phyloP scores from a whole-genome alignment of 2,888 invertebrate genomes.

The Elegia similella region DNA sequence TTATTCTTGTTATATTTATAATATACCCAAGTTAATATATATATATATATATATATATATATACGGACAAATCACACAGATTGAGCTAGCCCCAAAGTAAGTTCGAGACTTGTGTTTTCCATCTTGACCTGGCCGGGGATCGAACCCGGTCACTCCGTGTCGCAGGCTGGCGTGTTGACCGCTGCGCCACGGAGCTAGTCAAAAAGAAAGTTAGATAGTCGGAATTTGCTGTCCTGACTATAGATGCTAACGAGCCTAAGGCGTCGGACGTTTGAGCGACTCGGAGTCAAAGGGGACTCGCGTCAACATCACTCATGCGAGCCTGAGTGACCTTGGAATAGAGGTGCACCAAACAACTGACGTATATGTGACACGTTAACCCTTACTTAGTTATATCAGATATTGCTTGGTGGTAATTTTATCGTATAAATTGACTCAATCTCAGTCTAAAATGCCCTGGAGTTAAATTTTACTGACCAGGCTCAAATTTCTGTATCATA shows the following conservation, averaged over 20 bases:
- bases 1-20: too few relatives aligned
- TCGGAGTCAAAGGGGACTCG: slow-evolving; percentile 72
- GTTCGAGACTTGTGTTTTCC: too few relatives aligned
- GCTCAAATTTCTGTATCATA: too few relatives aligned
- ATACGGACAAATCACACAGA: too few relatives aligned
- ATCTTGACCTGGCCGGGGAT: too few relatives aligned
- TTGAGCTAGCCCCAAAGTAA: too few relatives aligned
- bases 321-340: slow-evolving; percentile 58
- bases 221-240: slow-evolving; percentile 39
- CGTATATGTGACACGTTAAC: slow-evolving; percentile 16
- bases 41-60: too few relatives aligned
- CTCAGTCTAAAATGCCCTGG: too few relatives aligned
- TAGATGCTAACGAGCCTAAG: slow-evolving; percentile 47
- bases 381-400: not conserved
- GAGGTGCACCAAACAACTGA: slow-evolving; percentile 30
- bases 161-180: too few relatives aligned
- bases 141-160: too few relatives aligned
- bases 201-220: not conserved
- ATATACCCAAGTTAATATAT: too few relatives aligned
- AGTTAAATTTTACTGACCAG: too few relatives aligned
- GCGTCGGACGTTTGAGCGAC: slow-evolving; percentile 63
- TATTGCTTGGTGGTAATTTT: not conserved
- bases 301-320: slow-evolving; percentile 71
- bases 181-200: not conserved
- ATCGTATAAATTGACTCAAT: not conserved